Evolutionary conservation across 2,113 vertebrate genomes (phyloP).

Genomic region (Numenius arquata): DNA sequence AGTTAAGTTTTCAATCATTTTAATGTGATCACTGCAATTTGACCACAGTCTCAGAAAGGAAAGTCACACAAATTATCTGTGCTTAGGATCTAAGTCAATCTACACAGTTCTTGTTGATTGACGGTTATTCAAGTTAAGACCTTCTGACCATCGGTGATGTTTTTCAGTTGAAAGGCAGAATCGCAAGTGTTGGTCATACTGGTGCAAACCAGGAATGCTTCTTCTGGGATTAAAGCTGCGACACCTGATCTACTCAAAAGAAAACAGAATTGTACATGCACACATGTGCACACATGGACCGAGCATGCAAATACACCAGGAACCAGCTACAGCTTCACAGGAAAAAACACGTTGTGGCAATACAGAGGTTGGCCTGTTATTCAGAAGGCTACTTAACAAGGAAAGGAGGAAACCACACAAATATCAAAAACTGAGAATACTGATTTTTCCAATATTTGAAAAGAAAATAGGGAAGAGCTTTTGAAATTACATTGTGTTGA

Average conservation of each 20-base stretch:
- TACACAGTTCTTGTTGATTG: neutral
- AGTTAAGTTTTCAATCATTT: slow-evolving; percentile 40
- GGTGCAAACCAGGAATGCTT: slow-evolving; percentile 21
- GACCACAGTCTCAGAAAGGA: slow-evolving; percentile 43
- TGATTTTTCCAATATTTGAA: neutral
- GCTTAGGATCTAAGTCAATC: slow-evolving; percentile 43
- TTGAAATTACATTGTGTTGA: slow-evolving; percentile 9
- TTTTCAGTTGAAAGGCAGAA: slow-evolving; percentile 42
- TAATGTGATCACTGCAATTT: slow-evolving; percentile 59
- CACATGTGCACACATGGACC: neutral
- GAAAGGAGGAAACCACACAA: neutral
- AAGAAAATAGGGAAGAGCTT: neutral
- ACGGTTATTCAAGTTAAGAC: slow-evolving; percentile 1
- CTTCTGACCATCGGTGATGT: slow-evolving; percentile 24
- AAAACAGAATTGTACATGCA: neutral
- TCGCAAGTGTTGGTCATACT: neutral
- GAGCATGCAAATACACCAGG: slow-evolving; percentile 7
- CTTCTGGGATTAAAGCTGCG: slow-evolving; percentile 28
- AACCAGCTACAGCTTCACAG: neutral
- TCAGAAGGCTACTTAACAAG: neutral
- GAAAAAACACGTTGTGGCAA: neutral
- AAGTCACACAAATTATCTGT: slow-evolving; percentile 28
- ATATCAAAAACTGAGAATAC: neutral
- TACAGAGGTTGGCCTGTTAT: neutral
- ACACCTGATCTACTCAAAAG: neutral